Conservation (phyloP, 2,888 invertebrate genomes). For the Spodoptera picta region DNA sequence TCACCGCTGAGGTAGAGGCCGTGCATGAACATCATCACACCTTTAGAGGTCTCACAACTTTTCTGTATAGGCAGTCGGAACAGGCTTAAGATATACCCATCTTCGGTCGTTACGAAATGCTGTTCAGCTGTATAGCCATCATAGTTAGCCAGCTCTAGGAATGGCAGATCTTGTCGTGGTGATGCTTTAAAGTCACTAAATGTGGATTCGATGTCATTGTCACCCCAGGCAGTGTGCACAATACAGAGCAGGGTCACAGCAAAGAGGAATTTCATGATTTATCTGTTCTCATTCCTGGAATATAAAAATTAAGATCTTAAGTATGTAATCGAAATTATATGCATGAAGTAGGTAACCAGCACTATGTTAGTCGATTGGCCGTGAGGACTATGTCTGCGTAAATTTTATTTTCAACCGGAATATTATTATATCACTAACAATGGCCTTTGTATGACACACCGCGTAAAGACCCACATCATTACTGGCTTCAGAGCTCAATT, state of each 20-base stretch:
- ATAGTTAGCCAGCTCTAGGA: slow-evolving; percentile 53
- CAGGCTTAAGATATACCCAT: slow-evolving; percentile 62
- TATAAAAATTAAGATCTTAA: not conserved
- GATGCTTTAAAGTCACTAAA: slow-evolving; percentile 20
- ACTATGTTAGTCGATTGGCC: too few species aligned
- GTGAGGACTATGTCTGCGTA: too few species aligned
- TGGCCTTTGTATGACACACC: too few species aligned
- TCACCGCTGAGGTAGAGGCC: slow-evolving; percentile 92
- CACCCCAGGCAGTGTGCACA: slow-evolving; percentile 11
- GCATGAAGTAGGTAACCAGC: too few species aligned
- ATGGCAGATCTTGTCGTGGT: slow-evolving; percentile 50
- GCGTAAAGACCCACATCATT: too few species aligned
- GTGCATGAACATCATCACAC: slow-evolving; percentile 90
- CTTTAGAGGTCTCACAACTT: slow-evolving; percentile 41
- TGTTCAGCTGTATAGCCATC: slow-evolving; percentile 57
- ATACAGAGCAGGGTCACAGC: slow-evolving; percentile 19
- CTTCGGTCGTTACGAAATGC: slow-evolving; percentile 58
- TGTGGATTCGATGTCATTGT: not conserved
- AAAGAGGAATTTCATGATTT: slow-evolving; percentile 18
- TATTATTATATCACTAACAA: too few species aligned
- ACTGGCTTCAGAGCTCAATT: too few species aligned
- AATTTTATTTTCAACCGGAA: too few species aligned
- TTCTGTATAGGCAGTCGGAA: slow-evolving; percentile 49
- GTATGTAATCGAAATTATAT: too few species aligned
- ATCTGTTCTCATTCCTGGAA: slow-evolving; percentile 2